phyloP scores from a whole-genome alignment of 2,797 vertebrate species.

The Diplodus puntazzo region DNA sequence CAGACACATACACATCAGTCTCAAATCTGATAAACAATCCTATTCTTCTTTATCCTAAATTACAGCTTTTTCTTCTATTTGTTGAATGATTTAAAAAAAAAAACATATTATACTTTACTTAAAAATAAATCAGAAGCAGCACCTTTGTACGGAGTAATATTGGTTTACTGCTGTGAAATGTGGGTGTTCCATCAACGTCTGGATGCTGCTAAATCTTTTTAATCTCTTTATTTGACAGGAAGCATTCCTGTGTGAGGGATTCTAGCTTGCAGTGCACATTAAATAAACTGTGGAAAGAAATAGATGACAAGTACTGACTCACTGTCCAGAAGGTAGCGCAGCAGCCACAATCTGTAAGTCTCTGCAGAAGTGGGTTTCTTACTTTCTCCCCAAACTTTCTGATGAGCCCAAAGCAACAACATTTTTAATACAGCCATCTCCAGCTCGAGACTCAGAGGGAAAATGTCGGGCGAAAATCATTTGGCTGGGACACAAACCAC shows the following conservation, averaged over 20 bases:
- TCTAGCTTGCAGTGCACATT: neutral
- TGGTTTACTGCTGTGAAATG: constrained; percentile 9
- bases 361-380: constrained; percentile 28
- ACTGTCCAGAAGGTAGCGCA: constrained; percentile 30
- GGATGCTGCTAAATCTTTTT: constrained; percentile 19
- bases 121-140: constrained; percentile 14
- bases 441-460: neutral
- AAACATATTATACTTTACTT: constrained; percentile 18
- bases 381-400: constrained; percentile 28
- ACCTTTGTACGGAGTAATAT: neutral
- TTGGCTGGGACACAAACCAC: neutral
- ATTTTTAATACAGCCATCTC: constrained; percentile 26
- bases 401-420: constrained; percentile 11
- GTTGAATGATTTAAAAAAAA: constrained; percentile 13
- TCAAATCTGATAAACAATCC: constrained; percentile 49
- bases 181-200: neutral
- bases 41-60: constrained; percentile 18
- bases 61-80: constrained; percentile 2
- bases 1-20: constrained; percentile 57
- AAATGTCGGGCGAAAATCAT: constrained; percentile 8
- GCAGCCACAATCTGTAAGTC: constrained; percentile 39
- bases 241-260: constrained; percentile 6
- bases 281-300: constrained; percentile 20
- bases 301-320: constrained; percentile 45
- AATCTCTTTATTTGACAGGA: constrained; percentile 23